Conservation (phyloP, 2,888 invertebrate species). For the Conus canariensis region DNA sequence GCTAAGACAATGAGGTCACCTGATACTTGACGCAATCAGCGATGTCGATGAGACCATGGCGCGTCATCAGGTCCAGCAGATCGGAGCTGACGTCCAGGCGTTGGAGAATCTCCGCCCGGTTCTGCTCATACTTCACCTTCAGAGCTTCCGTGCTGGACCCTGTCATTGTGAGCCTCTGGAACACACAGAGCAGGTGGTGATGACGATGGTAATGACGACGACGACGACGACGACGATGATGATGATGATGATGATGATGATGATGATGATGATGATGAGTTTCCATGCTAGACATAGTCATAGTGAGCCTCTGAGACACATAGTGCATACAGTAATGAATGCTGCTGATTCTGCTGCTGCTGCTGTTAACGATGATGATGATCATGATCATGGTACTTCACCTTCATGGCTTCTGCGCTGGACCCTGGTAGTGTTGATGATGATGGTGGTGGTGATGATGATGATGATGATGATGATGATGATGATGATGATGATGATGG, state of each 20-base stretch:
- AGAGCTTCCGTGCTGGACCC: conserved; percentile 45
- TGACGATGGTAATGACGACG: too few species aligned
- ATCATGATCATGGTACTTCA: conserved; percentile 38
- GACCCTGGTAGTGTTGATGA: neutral
- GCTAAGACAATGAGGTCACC: conserved; percentile 44
- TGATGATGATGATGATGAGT: too few species aligned
- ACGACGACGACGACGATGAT: too few species aligned
- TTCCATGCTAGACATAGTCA: too few species aligned
- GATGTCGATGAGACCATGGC: conserved; percentile 54
- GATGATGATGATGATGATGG: conserved; percentile 19
- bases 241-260: neutral
- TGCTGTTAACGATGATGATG: too few species aligned
- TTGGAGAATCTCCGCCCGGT: conserved; percentile 52
- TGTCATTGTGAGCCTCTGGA: neutral
- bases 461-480: conserved; percentile 10
- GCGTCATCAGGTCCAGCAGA: conserved; percentile 50
- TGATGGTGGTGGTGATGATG: conserved; percentile 4
- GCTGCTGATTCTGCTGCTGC: too few species aligned
- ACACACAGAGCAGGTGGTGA: neutral
- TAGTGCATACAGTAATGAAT: too few species aligned
- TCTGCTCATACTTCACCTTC: conserved; percentile 51
- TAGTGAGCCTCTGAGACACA: too few species aligned
- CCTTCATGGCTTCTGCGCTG: conserved; percentile 48
- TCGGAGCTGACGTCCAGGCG: conserved; percentile 58
- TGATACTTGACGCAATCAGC: conserved; percentile 57